Conservation (phyloP, 2,888 invertebrate species). For the Junonia oenone region DNA sequence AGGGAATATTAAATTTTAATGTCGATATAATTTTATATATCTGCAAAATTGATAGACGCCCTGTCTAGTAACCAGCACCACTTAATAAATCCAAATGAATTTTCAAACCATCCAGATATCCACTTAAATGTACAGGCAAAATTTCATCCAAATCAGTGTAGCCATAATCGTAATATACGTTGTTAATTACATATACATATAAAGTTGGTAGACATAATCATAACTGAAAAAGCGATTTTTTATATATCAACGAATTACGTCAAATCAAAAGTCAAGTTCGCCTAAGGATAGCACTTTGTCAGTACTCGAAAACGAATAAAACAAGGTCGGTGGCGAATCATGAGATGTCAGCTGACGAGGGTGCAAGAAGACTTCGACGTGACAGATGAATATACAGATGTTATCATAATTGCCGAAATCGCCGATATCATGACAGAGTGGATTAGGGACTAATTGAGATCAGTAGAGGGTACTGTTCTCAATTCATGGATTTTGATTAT, state of each 20-base stretch:
- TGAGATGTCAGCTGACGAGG: constrained; percentile 43
- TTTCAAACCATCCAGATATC: not conserved
- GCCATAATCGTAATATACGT: too few species aligned
- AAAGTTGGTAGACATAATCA: not conserved
- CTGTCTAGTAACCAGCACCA: too few species aligned
- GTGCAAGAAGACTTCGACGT: constrained; percentile 41
- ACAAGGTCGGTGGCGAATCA: not conserved
- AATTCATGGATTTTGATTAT: constrained; percentile 5
- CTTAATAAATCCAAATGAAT: not conserved
- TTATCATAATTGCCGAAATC: constrained; percentile 18
- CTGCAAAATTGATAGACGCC: too few species aligned
- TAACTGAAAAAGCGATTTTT: not conserved
- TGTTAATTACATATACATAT: too few species aligned
- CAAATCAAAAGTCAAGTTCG: not conserved
- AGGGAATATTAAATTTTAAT: not conserved
- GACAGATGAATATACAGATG: constrained; percentile 29
- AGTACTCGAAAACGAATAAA: not conserved
- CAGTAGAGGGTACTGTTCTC: constrained; percentile 3
- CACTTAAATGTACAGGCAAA: too few species aligned
- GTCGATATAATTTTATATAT: too few species aligned
- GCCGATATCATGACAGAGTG: constrained; percentile 13
- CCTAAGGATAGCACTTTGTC: not conserved
- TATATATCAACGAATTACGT: not conserved
- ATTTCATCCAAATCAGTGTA: too few species aligned
- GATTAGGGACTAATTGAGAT: constrained; percentile 18